Conservation (phyloP, 2,888 invertebrate genomes). For the Aleiodes leptofemur region DNA sequence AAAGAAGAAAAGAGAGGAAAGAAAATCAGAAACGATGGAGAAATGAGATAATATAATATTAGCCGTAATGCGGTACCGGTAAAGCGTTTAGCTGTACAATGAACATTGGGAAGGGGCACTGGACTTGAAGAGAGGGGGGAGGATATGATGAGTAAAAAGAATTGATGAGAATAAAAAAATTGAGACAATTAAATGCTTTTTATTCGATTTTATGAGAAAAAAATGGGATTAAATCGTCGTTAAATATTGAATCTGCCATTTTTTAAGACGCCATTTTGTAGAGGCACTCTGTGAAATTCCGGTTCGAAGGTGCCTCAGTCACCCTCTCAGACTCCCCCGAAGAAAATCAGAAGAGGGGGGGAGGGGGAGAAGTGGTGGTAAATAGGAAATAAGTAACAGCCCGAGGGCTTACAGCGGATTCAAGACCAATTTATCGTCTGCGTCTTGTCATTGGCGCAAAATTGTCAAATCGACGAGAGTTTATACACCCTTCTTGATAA, state of each 20-base stretch:
- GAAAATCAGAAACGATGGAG: slow-evolving; percentile 71
- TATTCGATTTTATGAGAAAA: not conserved
- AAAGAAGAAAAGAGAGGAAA: slow-evolving; percentile 38
- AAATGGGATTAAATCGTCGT: too few relatives aligned
- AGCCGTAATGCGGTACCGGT: slow-evolving; percentile 58
- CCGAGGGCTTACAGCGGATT: slow-evolving; percentile 71
- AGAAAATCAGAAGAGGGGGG: slow-evolving; percentile 35
- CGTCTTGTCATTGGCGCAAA: slow-evolving; percentile 72
- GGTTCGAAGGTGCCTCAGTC: slow-evolving; percentile 45
- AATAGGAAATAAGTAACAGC: slow-evolving; percentile 75
- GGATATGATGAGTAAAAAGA: slow-evolving; percentile 32
- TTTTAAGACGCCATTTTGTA: slow-evolving; percentile 71
- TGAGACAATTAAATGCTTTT: slow-evolving; percentile 28
- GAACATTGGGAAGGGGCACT: slow-evolving; percentile 48
- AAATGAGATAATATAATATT: slow-evolving; percentile 74
- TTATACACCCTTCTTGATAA: slow-evolving; percentile 41
- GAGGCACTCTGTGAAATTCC: slow-evolving; percentile 53
- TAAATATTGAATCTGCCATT: slow-evolving; percentile 58
- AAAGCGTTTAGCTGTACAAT: slow-evolving; percentile 57
- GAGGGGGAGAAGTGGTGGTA: slow-evolving; percentile 55
- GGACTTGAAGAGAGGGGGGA: slow-evolving; percentile 36
- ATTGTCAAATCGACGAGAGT: slow-evolving; percentile 71
- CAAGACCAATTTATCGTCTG: slow-evolving; percentile 72
- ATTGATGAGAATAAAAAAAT: slow-evolving; percentile 33
- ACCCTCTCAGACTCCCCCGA: slow-evolving; percentile 27